A percentile compares a stretch with the other conserved stretches of the same genome.
Conservation (phyloP, 1,140 invertebrate genomes). For the Drosophila rufa region DNA sequence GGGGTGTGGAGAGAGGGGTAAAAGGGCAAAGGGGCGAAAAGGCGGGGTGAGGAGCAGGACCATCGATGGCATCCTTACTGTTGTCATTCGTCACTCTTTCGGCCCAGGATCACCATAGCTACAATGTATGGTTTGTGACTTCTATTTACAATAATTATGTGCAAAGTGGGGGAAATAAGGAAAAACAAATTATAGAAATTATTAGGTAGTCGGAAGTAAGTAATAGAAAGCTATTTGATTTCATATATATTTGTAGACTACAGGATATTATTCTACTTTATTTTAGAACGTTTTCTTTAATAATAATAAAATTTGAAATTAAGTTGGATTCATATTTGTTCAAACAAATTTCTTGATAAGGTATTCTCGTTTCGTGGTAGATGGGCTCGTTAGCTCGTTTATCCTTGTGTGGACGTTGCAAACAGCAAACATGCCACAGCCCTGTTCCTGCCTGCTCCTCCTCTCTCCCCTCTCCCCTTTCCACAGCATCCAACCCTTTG, state of each 20-base stretch:
- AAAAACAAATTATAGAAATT: not conserved
- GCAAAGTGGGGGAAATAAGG: not conserved
- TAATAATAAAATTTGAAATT: not conserved
- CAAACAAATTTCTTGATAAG: not conserved
- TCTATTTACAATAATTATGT: not conserved
- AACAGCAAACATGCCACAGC: constrained; percentile 78
- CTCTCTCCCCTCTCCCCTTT: not conserved
- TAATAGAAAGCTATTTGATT: no score
- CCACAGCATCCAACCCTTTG: constrained; percentile 24
- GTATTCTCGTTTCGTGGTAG: constrained; percentile 15
- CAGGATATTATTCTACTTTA: no score
- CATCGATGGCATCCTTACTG: constrained; percentile 60
- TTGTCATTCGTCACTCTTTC: constrained; percentile 12
- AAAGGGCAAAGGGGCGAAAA: no score
- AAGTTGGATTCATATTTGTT: not conserved
- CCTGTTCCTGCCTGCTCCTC: constrained; percentile 28
- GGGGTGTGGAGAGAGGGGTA: not conserved
- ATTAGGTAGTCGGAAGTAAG: no score
- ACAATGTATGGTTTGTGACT: not conserved
- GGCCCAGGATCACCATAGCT: not conserved
- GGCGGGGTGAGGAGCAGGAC: constrained; percentile 13
- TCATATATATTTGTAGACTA: no score
- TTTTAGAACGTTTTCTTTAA: not conserved
- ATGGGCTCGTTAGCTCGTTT: constrained; percentile 15
- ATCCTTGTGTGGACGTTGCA: constrained; percentile 67